Evolutionary conservation across 2,888 invertebrate genomes (phyloP).

Genomic region (Agapostemon virescens): DNA sequence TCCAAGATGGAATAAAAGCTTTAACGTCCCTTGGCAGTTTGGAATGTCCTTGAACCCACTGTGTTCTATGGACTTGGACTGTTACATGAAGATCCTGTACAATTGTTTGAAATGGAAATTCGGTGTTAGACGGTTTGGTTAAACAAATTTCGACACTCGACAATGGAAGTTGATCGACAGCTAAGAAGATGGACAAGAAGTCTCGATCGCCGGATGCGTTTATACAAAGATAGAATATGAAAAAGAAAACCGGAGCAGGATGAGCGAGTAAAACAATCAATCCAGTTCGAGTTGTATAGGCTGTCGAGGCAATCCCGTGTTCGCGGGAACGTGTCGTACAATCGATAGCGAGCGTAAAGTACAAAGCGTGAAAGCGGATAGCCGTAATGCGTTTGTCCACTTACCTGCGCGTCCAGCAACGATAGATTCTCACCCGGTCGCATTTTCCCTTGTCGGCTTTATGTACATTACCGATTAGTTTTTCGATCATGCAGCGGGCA

Average conservation of each 20-base stretch:
- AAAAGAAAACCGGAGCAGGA: neutral
- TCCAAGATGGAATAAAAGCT: neutral
- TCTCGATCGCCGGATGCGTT: neutral
- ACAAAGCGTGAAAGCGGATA: slow-evolving; percentile 66
- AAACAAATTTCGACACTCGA: neutral
- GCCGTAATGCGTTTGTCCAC: slow-evolving; percentile 73
- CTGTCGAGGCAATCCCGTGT: neutral
- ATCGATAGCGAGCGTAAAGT: slow-evolving; percentile 54
- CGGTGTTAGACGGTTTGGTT: neutral
- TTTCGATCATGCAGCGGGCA: slow-evolving; percentile 77
- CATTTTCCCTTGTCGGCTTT: slow-evolving; percentile 48
- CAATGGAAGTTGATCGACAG: neutral
- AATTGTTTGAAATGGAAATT: neutral
- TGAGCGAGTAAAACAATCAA: neutral
- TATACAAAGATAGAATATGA: neutral
- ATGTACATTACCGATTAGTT: slow-evolving; percentile 76
- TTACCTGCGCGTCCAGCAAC: slow-evolving; percentile 68
- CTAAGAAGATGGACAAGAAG: neutral
- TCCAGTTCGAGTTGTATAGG: neutral
- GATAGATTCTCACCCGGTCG: slow-evolving; percentile 27
- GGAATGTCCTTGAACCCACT: neutral
- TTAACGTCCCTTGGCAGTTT: neutral
- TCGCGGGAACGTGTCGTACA: slow-evolving; percentile 44
- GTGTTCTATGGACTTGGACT: too few relatives aligned
- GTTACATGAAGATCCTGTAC: neutral